These are phyloP conservation scores for Drosophila ambigua DNA, from an alignment of 1,140 invertebrate genomes.

Conservation along the genomic window DNA sequence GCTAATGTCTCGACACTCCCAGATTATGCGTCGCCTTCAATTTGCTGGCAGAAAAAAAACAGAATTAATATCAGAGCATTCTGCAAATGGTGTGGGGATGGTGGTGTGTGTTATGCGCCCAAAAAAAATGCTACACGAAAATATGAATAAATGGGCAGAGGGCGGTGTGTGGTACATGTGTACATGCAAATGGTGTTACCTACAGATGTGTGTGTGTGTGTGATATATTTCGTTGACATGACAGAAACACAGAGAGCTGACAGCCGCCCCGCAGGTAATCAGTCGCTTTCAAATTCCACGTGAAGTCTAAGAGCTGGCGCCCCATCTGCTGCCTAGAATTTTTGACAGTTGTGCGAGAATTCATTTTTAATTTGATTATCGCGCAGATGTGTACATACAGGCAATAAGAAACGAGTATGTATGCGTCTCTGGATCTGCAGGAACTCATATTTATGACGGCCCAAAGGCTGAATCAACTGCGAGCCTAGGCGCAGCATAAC, in stretches of 20 bases:
- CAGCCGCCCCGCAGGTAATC: constrained; percentile 42
- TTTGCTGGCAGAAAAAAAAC: constrained; percentile 19
- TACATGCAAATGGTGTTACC: constrained; percentile 64
- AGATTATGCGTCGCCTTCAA: constrained; percentile 32
- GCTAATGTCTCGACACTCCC: constrained; percentile 19
- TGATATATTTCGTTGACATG: constrained; percentile 72
- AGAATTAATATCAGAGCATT: constrained; percentile 33
- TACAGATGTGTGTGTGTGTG: constrained; percentile 63
- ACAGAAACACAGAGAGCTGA: constrained; percentile 32
- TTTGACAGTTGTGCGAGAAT: constrained; percentile 44
- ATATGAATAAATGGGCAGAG: constrained; percentile 73
- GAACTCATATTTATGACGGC: constrained; percentile 32
- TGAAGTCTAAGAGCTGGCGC: constrained; percentile 1
- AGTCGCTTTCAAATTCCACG: constrained; percentile 48
- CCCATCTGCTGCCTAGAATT: constrained; percentile 16
- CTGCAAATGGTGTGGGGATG: constrained; percentile 5
- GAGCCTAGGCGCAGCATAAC: no score
- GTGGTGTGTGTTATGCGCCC: not conserved
- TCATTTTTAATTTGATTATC: constrained; percentile 57
- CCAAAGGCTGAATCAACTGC: constrained; percentile 17
- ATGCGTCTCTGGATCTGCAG: not conserved
- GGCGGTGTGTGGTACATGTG: constrained; percentile 11
- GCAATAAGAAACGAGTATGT: constrained; percentile 24
- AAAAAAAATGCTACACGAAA: constrained; percentile 34
- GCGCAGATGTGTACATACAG: constrained; percentile 27